Base-by-base conservation (phyloP, 2,888 invertebrate genomes). In the Alcis repandata region DNA sequence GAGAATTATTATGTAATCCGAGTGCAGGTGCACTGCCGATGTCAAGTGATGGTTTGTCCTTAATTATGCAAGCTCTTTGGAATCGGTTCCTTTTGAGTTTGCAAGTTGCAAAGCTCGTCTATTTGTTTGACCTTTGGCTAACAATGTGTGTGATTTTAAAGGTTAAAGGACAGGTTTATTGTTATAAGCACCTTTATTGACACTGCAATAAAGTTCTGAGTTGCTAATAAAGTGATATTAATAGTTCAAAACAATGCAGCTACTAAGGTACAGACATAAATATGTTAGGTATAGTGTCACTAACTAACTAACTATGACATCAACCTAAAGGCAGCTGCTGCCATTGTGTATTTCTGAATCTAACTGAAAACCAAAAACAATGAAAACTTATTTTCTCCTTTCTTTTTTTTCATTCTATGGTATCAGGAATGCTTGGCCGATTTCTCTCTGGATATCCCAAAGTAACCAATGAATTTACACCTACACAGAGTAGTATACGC, bases 41-140 rank as follows among this genome's bases (percentile, higher is more conserved):
- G 63, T 58, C 57, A 63, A 52, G 45, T 40, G 51, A 63, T 58
- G 58, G 53, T 59, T 45, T 53, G 58, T 63, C 63, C 63, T 63
- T 63, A 63, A 58, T 58, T 63, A 59, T 63, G 46, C 52, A 53
- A 53, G 56, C 17, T 9, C 27, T 46, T 38, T 51, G 33, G 41
- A 41, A 59, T 52, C 41, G 52, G 38, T 46, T 58, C 58, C 52
- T 63, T 52, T 52, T 10, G 41, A 65, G 59, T 61, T 62, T 54
- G 52, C 51, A 52, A 64, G 45, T 62, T 49, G 52, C 51, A 57
- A 64, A 51, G 58, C 45, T 59, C 40, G 38, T 41, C 10, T 40
- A 41, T 13, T 19, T 40, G 27, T 56, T 36, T 56, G 56, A 62
- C 61, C 61, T 62, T 59, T 54, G 40, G 2, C 10, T 46, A 46